phyloP scores from a whole-genome alignment of 1,140 invertebrate genomes.

The Bombus vancouverensis region DNA sequence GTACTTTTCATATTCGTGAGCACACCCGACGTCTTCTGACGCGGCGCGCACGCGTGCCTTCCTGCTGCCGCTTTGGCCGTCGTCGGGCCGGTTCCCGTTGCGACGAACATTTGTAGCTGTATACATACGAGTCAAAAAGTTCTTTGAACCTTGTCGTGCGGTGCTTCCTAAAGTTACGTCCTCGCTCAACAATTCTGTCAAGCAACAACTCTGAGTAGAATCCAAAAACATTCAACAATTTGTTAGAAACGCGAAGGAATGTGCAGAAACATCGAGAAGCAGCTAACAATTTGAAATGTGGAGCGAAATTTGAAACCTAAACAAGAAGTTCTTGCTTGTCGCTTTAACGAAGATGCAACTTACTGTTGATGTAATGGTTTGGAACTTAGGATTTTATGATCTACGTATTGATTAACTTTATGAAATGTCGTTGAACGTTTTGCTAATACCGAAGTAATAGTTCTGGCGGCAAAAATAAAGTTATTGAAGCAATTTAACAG shows the following conservation, averaged over 20 bases:
- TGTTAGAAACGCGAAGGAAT: too few relatives aligned
- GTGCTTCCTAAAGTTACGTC: not conserved
- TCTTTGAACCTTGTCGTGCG: slow-evolving; percentile 26
- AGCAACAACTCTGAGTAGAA: not conserved
- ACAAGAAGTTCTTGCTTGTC: too few relatives aligned
- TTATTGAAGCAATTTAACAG: slow-evolving; percentile 2
- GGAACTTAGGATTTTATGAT: not conserved
- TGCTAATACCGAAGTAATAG: not conserved
- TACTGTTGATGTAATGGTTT: too few relatives aligned
- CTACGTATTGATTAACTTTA: not conserved
- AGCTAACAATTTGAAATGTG: too few relatives aligned
- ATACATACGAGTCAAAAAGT: slow-evolving; percentile 24
- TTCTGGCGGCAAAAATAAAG: not conserved
- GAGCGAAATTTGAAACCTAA: too few relatives aligned
- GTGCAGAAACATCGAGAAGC: too few relatives aligned
- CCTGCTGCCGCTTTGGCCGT: not conserved
- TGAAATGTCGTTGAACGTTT: not conserved
- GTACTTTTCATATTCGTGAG: not conserved
- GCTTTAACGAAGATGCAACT: too few relatives aligned
- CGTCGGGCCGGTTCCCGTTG: slow-evolving; percentile 30
- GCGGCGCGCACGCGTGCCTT: slow-evolving; percentile 29
- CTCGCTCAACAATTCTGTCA: not conserved
- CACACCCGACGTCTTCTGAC: not conserved
- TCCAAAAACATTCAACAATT: too few relatives aligned
- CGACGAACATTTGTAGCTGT: slow-evolving; percentile 8